These are phyloP conservation scores for Cantharis flavilabris DNA, from an alignment of 2,888 invertebrate genomes.

Conservation along the genomic window DNA sequence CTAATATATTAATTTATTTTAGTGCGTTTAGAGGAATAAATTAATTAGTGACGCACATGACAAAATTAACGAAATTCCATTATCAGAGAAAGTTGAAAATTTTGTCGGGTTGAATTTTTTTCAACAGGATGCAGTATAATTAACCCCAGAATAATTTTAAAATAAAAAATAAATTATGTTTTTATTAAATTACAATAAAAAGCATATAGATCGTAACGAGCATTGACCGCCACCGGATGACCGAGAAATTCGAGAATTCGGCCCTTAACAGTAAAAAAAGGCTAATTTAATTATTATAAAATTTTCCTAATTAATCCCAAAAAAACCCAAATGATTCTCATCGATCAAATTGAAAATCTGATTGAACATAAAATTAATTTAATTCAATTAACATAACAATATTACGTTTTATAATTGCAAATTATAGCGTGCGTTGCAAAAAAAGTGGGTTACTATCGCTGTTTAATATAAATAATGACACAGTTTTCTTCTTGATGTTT, in stretches of 20 bases:
- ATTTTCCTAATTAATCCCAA: background rate
- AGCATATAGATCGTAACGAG: background rate
- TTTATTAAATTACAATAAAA: background rate
- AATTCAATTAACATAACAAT: background rate
- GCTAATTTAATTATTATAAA: background rate
- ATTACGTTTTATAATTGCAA: background rate
- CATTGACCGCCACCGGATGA: background rate
- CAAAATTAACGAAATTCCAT: too few species aligned
- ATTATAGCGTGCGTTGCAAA: background rate
- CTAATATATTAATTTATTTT: too few species aligned
- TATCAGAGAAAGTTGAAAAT: too few species aligned
- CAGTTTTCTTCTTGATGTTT: slow-evolving; percentile 4
- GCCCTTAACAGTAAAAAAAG: background rate
- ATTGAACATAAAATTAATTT: background rate
- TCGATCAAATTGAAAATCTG: background rate
- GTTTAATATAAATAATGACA: slow-evolving; percentile 16
- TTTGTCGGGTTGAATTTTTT: too few species aligned
- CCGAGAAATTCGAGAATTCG: background rate
- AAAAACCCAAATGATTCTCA: background rate
- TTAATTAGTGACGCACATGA: too few species aligned
- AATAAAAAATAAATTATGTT: background rate
- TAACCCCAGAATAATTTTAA: too few species aligned
- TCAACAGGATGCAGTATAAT: too few species aligned
- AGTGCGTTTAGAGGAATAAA: too few species aligned
- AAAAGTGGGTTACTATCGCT: slow-evolving; percentile 13